Conservation (phyloP, 2,888 invertebrate genomes). For the Troides aeacus region DNA sequence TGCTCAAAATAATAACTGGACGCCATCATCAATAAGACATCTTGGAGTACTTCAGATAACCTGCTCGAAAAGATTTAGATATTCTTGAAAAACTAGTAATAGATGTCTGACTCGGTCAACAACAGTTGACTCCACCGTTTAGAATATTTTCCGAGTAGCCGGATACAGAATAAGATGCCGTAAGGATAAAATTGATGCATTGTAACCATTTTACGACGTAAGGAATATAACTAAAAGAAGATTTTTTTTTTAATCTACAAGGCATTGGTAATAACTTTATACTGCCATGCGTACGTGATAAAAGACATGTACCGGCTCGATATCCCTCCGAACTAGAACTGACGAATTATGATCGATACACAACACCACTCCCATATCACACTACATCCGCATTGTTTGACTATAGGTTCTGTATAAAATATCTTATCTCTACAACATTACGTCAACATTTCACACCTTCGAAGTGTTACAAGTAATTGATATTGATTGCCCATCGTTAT, state of each 20-base stretch:
- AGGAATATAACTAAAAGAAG: too few species aligned
- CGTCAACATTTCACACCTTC: constrained; percentile 19
- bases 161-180: too few species aligned
- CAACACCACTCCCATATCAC: constrained; percentile 27
- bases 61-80: too few species aligned
- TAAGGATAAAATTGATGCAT: too few species aligned
- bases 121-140: too few species aligned
- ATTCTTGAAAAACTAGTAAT: too few species aligned
- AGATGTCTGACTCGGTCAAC: too few species aligned
- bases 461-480: constrained; percentile 16
- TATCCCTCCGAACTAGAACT: constrained; percentile 9
- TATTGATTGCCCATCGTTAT: constrained; percentile 13
- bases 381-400: constrained; percentile 32
- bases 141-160: too few species aligned
- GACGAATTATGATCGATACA: constrained; percentile 33
- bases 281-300: constrained; percentile 27
- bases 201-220: too few species aligned
- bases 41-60: too few species aligned
- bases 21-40: too few species aligned
- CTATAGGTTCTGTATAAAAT: constrained; percentile 10
- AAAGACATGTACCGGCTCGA: constrained; percentile 19
- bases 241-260: not conserved
- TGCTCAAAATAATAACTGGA: too few species aligned
- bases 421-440: constrained; percentile 18
- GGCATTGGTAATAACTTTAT: not conserved